A percentile compares a stretch with the other conserved stretches of the same genome.
Evolutionary conservation across 2,888 invertebrate species (phyloP).

Genomic region (Pollenia angustigena): DNA sequence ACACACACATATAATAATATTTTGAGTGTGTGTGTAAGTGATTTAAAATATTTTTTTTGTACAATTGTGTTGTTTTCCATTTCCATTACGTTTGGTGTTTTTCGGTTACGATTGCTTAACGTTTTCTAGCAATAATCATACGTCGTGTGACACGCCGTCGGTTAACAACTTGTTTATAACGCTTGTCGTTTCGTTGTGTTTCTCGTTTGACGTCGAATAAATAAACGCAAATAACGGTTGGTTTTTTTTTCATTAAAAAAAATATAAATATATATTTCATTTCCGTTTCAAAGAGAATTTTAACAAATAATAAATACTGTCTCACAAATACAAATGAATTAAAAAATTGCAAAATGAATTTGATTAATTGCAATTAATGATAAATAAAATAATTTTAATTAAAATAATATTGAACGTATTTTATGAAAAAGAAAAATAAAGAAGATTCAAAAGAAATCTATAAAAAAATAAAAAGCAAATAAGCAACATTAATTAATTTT

Average conservation of each 20-base stretch:
- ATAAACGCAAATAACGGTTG: slow-evolving; percentile 45
- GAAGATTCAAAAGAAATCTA: too few relatives aligned
- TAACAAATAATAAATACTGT: slow-evolving; percentile 13
- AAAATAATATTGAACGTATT: too few relatives aligned
- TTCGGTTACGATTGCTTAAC: slow-evolving; percentile 77
- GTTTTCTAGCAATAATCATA: slow-evolving; percentile 76
- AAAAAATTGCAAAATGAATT: not conserved
- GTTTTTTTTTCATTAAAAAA: too few relatives aligned
- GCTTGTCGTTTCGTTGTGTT: slow-evolving; percentile 61
- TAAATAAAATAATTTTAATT: too few relatives aligned
- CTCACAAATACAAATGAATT: slow-evolving; percentile 18
- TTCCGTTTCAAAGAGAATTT: slow-evolving; percentile 48
- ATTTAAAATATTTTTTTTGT: slow-evolving; percentile 54
- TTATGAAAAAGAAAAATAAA: not conserved
- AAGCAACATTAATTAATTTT: too few relatives aligned
- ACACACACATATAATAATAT: slow-evolving; percentile 9
- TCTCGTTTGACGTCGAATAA: slow-evolving; percentile 23
- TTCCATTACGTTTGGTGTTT: slow-evolving; percentile 73
- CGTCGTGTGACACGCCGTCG: slow-evolving; percentile 82
- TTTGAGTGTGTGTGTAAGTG: slow-evolving; percentile 35
- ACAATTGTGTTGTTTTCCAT: slow-evolving; percentile 72
- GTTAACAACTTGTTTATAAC: slow-evolving; percentile 74
- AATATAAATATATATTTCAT: not conserved
- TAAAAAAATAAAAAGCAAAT: too few relatives aligned
- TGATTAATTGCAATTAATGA: slow-evolving; percentile 8